Percentiles rank a stretch among this genome's conserved stretches.
Conservation (phyloP, 1,140 invertebrate genomes). For the Drosophila athabasca region DNA sequence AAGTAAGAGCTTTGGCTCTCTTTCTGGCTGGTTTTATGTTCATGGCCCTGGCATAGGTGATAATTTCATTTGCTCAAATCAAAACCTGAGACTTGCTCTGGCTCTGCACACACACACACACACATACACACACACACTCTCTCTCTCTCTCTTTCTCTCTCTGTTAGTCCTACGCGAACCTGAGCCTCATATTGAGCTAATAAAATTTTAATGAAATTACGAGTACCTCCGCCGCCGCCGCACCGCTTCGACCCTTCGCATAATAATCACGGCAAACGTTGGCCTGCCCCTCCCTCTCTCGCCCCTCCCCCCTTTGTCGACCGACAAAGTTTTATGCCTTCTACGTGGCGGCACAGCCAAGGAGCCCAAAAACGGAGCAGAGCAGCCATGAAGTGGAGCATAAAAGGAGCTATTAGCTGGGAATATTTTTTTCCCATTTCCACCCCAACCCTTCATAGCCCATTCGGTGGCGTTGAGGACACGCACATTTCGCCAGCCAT, state of each 20-base stretch:
- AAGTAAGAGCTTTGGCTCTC: constrained; percentile 18
- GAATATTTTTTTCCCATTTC: constrained; percentile 36
- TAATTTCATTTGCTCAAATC: constrained; percentile 79
- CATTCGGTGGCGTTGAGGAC: constrained; percentile 40
- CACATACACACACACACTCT: constrained; percentile 1
- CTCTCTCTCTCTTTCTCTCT: no score
- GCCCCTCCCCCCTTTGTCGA: neutral
- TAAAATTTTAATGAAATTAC: constrained; percentile 82
- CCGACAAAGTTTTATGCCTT: constrained; percentile 60
- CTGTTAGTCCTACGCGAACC: constrained; percentile 2
- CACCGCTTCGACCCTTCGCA: constrained; percentile 55
- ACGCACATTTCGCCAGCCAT: constrained; percentile 41
- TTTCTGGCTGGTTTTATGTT: constrained; percentile 36
- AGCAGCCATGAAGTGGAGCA: constrained; percentile 59
- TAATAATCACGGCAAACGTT: constrained; percentile 69
- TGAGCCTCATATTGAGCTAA: constrained; percentile 66
- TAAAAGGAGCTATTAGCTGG: constrained; percentile 75
- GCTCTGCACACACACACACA: constrained; percentile 5
- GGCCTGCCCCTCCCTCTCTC: neutral
- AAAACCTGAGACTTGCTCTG: constrained; percentile 23
- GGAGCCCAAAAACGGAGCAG: constrained; percentile 6
- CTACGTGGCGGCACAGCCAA: constrained; percentile 55
- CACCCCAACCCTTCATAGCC: constrained; percentile 39
- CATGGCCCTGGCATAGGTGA: constrained; percentile 71
- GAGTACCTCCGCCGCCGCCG: constrained; percentile 22